Conservation (phyloP, 2,797 vertebrate species). For the Etheostoma nigrum region DNA sequence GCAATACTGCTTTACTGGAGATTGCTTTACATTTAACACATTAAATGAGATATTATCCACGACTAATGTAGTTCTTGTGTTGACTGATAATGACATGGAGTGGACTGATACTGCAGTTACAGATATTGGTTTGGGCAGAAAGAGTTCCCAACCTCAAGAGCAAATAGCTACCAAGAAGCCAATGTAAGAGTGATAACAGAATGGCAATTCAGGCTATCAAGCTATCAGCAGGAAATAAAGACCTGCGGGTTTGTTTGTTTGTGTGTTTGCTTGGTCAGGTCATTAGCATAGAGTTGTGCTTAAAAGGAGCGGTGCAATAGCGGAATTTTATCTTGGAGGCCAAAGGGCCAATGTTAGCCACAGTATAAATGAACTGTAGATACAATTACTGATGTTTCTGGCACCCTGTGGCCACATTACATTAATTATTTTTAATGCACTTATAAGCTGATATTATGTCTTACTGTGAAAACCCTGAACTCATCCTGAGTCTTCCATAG, state of each 20-base stretch:
- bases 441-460: constrained; percentile 23
- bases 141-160: neutral
- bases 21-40: constrained; percentile 7
- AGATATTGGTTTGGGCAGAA: constrained; percentile 1
- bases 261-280: constrained; percentile 28
- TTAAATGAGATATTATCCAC: neutral
- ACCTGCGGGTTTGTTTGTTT: constrained; percentile 11
- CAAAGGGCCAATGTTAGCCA: constrained; percentile 14
- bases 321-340: constrained; percentile 25
- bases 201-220: neutral
- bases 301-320: neutral
- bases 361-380: constrained; percentile 35
- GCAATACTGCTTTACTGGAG: neutral
- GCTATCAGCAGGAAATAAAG: constrained; percentile 20
- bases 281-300: constrained; percentile 32
- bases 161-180: neutral
- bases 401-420: neutral
- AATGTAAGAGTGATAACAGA: neutral
- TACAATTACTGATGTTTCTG: constrained; percentile 30
- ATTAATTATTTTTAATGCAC: constrained; percentile 10
- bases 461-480: neutral
- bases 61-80: neutral
- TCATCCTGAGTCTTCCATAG: neutral
- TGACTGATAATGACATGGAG: neutral
- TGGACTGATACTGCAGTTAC: neutral